Percentiles rank a stretch among this genome's conserved stretches.
Evolutionary conservation across 2,888 invertebrate species (phyloP).

Genomic region (Platycnemis pennipes): DNA sequence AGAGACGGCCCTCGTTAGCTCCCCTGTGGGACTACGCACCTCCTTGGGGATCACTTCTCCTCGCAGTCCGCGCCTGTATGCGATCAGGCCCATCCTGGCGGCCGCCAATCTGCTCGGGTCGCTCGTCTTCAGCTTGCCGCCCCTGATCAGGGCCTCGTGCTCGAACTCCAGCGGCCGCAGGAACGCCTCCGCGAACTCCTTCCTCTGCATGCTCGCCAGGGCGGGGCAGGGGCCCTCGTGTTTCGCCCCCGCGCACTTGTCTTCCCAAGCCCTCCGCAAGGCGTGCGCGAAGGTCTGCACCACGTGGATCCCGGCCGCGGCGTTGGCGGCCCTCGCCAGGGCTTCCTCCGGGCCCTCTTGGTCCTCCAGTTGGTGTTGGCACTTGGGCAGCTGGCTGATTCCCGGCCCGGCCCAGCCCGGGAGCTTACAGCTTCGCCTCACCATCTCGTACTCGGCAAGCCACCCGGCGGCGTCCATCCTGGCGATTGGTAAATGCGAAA

Average conservation of each 20-base stretch:
- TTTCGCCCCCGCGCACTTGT: conserved; percentile 72
- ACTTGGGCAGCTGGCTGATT: conserved; percentile 64
- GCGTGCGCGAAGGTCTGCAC: conserved; percentile 75
- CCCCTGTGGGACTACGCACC: neutral
- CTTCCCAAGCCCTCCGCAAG: conserved; percentile 75
- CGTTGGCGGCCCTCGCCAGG: conserved; percentile 69
- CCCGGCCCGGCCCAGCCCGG: conserved; percentile 68
- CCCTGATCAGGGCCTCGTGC: conserved; percentile 45
- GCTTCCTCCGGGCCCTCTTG: conserved; percentile 35
- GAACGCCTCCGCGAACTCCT: conserved; percentile 73
- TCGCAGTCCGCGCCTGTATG: conserved; percentile 43
- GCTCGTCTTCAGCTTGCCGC: conserved; percentile 63
- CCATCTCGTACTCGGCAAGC: conserved; percentile 70
- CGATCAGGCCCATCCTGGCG: conserved; percentile 52
- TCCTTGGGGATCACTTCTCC: conserved; percentile 41
- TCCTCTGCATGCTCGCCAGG: conserved; percentile 73
- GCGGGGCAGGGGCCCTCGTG: conserved; percentile 73
- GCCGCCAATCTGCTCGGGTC: conserved; percentile 67
- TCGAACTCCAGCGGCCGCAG: conserved; percentile 73
- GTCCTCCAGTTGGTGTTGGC: conserved; percentile 29
- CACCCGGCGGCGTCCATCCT: conserved; percentile 68
- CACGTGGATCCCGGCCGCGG: conserved; percentile 74
- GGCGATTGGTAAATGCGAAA: neutral
- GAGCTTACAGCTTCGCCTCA: conserved; percentile 31
- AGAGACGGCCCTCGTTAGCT: too few relatives aligned